These are phyloP conservation scores for Bedellia somnulentella DNA, from an alignment of 2,888 invertebrate genomes.

Conservation along the genomic window DNA sequence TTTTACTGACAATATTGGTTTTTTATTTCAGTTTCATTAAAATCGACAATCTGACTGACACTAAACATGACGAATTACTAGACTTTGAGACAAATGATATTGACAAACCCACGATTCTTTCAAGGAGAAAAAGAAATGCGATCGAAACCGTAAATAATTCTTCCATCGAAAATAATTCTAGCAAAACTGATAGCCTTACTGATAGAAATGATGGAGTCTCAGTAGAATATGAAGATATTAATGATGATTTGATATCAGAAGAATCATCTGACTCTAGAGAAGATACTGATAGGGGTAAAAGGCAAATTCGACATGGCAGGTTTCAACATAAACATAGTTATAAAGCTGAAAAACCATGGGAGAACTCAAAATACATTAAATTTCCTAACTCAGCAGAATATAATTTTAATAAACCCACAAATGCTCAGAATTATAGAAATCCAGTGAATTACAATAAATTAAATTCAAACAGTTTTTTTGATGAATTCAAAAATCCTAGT, in stretches of 20 bases:
- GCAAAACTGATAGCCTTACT: too few species aligned
- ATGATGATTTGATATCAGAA: conserved; percentile 14
- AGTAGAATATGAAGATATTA: conserved; percentile 21
- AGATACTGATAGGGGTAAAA: conserved; percentile 44
- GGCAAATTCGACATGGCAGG: conserved; percentile 31
- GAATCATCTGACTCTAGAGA: conserved; percentile 13
- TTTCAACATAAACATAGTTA: conserved; percentile 37
- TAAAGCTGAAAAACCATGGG: conserved; percentile 32
- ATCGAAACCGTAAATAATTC: neutral
- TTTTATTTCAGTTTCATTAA: neutral
- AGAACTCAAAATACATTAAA: conserved; percentile 26
- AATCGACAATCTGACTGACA: neutral
- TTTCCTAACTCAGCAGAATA: conserved; percentile 25
- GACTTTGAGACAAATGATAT: conserved; percentile 41
- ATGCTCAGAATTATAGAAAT: conserved; percentile 24
- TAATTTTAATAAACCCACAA: conserved; percentile 21
- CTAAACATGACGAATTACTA: conserved; percentile 34
- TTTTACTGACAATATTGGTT: too few species aligned
- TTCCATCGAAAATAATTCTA: too few species aligned
- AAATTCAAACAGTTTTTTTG: conserved; percentile 22
- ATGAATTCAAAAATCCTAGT: conserved; percentile 20
- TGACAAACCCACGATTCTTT: conserved; percentile 19
- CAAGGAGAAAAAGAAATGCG: conserved; percentile 32
- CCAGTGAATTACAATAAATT: conserved; percentile 19
- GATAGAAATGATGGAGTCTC: too few species aligned